phyloP scores from a whole-genome alignment of 2,113 vertebrate genomes.

The Hippocampus zosterae region DNA sequence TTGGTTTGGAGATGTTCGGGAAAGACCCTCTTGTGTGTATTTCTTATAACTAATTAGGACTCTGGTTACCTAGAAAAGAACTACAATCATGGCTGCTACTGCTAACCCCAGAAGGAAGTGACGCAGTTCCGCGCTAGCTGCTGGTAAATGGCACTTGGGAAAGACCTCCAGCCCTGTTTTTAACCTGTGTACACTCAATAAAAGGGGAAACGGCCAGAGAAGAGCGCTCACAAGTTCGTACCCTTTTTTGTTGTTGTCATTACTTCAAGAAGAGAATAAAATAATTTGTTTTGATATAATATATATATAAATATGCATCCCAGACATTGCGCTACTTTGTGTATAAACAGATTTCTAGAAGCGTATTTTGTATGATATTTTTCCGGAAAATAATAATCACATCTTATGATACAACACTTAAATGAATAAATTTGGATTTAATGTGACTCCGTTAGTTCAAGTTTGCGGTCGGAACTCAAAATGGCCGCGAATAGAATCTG shows the following conservation, averaged over 20 bases:
- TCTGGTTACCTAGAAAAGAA: conserved; percentile 5
- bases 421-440: neutral
- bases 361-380: conserved; percentile 24
- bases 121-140: conserved; percentile 44
- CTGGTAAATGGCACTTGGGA: conserved; percentile 72
- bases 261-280: conserved; percentile 59
- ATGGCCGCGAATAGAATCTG: neutral
- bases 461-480: neutral
- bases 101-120: conserved; percentile 27
- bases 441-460: neutral
- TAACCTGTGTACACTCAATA: conserved; percentile 47
- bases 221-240: conserved; percentile 53
- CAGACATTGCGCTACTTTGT: conserved; percentile 50
- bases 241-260: conserved; percentile 36
- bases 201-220: conserved; percentile 36
- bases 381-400: neutral
- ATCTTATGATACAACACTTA: neutral
- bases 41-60: neutral
- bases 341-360: conserved; percentile 68
- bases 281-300: conserved; percentile 55
- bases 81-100: conserved; percentile 53
- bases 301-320: conserved; percentile 68
- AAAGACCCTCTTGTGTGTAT: neutral
- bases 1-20: no score
- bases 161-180: conserved; percentile 61